Evolutionary conservation across 2,113 vertebrate species (phyloP).

Genomic region (Montifringilla adamsi): DNA sequence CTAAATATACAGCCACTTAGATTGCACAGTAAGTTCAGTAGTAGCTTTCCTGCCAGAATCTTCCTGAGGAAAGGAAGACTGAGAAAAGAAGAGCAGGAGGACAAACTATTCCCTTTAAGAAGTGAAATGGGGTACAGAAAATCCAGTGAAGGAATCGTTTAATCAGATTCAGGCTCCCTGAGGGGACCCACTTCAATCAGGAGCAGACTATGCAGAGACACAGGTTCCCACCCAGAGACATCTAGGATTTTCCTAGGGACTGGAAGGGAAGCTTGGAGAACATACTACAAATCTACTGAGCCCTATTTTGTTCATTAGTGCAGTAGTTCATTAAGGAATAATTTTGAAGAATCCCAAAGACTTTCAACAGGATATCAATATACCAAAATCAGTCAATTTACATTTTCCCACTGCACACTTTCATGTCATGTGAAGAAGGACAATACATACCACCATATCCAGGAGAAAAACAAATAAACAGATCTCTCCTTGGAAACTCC

Average conservation of each 20-base stretch:
- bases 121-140: background rate
- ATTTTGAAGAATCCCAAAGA: background rate
- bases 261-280: background rate
- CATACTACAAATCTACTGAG: background rate
- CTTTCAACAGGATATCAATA: background rate
- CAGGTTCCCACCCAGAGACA: background rate
- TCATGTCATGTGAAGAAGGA: background rate
- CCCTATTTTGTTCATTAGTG: background rate
- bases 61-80: background rate
- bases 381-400: background rate
- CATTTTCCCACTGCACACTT: rapidly evolving
- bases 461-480: background rate
- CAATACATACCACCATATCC: background rate
- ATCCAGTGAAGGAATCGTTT: background rate
- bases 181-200: background rate
- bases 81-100: background rate
- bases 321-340: background rate
- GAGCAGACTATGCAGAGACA: background rate
- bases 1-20: background rate
- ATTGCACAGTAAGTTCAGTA: background rate
- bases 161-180: background rate
- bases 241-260: background rate
- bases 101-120: background rate
- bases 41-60: background rate
- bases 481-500: background rate